Evolutionary conservation across 2,888 invertebrate species (phyloP), one percentile per base, ranked within the genome.

Genomic region (Trissolcus brochymenae): DNA sequence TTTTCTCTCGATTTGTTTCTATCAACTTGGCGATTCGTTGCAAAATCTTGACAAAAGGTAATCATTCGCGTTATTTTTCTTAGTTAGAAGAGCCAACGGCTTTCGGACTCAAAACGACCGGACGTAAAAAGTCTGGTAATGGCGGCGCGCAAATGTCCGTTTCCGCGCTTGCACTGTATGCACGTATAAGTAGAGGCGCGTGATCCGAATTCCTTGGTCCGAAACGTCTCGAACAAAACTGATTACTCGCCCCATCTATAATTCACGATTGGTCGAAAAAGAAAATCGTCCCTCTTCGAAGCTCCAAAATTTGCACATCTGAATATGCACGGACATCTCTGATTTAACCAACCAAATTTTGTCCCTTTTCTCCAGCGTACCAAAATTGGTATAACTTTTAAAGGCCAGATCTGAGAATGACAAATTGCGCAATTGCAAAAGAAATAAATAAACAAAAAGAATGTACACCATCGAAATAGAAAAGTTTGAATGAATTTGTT

Each of bases 171-270:
- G 82, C 81, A 80, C 82, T 85, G 84, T 83, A 84, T 84, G 82
- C 84, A 82, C 83, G 83, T 84, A 85, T 85, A 85, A 83, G 83
- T 82, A 82, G 79, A 67, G 62, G 75, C 78, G 79, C 84, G 84
- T 83, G 85, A 83, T 82, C 78, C 67, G 84, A 85, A 84, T 85
- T 62, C 57, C 53, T 66, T 35, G 51, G 25, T 43, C 55, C 35
- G 25, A 77, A 78, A 73, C 68, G 68, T 62, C 53, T 46, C 66
- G 53, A 59, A 79, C 74, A 72, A 72, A 79, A 79, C 75, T 75
- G 76, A 79, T 79, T 79, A 75, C 46, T 14, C 11, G 35, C 35
- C 9, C 35, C 2, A 35, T 35, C 35, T 35, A 25, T 25, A 35
- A 35, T 35, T 35, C 35, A 35, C 35, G 35, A 35, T 9, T 35